Evolutionary conservation across 2,113 vertebrate genomes (phyloP).

Genomic region (Silurus glanis): DNA sequence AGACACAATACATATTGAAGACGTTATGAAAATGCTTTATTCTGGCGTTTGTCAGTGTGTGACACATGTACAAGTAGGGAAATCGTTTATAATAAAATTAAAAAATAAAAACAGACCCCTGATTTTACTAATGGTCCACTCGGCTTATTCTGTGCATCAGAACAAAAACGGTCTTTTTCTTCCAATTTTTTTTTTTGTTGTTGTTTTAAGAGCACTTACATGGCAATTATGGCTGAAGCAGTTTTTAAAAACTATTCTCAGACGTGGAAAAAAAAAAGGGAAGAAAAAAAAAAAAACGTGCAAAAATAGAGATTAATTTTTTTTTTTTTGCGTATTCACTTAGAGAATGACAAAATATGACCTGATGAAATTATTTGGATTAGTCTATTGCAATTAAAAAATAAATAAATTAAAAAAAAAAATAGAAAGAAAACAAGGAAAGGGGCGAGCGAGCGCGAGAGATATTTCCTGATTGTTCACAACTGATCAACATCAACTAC

Average conservation of each 20-base stretch:
- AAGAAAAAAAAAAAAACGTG: too few species aligned
- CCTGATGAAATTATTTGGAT: background rate
- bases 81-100: background rate
- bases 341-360: background rate
- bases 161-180: too few species aligned
- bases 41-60: background rate
- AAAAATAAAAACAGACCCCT: slow-evolving; percentile 9
- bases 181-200: too few species aligned
- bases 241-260: slow-evolving; percentile 26
- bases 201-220: slow-evolving; percentile 45
- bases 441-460: too few species aligned
- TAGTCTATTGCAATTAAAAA: background rate
- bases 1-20: too few species aligned
- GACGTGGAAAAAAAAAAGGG: background rate
- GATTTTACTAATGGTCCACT: slow-evolving; percentile 26
- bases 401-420: too few species aligned
- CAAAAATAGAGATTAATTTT: slow-evolving; percentile 42
- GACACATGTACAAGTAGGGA: background rate
- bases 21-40: background rate
- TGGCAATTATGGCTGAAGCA: slow-evolving; percentile 32
- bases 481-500: background rate
- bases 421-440: background rate
- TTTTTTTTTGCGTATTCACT: slow-evolving; percentile 13
- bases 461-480: background rate
- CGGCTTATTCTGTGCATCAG: slow-evolving; percentile 14